Evolutionary conservation across 2,797 vertebrate species (phyloP), one percentile per base, ranked within the genome.

Genomic region (Propithecus deckenii): DNA sequence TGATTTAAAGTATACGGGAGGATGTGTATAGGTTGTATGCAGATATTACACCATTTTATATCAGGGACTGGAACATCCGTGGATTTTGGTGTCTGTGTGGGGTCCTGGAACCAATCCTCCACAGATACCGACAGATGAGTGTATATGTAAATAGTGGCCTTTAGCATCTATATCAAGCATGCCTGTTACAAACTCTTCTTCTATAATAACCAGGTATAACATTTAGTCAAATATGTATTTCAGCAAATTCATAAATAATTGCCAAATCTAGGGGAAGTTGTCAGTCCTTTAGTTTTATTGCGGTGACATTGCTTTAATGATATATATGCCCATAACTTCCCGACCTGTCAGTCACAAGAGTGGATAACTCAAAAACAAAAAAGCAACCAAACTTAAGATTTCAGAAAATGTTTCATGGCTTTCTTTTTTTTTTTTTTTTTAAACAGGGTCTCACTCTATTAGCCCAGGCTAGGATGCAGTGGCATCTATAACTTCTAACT

Each of bases 171-270:
- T 86, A 55, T 80, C 71, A 91, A 84, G 32, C 41, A 25, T 89
- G 35, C 48, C 38, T 94, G 41, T 78, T 41, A 76, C 12, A 35
- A 67, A 43, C 17, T 59, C 20, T 86, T 8, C 15, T 81, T 85
- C 41, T 88, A 0, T 67, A 79, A 91, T 87, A 87, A 63, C 67
- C 86, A 72, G 23, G 61, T 86, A 74, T 61, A 89, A 12, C 71
- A 83, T 86, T 89, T 91, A 84, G 22, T 86, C 30, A 81, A 5
- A 46, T 75, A 57, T 94, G 14, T 75, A 59, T 84, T 93, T 95
- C 28, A 84, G 22, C 35, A 67, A 84, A 83, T 46, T 91, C 48
- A 75, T 86, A 86, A 89, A 43, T 86, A 69, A 74, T 55, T 91
- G 38, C 46, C 71, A 63, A 96, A 76, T 76, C 52, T 30, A 92